Base-by-base conservation (phyloP, 2,888 invertebrate species). In the Julus scanicus region DNA sequence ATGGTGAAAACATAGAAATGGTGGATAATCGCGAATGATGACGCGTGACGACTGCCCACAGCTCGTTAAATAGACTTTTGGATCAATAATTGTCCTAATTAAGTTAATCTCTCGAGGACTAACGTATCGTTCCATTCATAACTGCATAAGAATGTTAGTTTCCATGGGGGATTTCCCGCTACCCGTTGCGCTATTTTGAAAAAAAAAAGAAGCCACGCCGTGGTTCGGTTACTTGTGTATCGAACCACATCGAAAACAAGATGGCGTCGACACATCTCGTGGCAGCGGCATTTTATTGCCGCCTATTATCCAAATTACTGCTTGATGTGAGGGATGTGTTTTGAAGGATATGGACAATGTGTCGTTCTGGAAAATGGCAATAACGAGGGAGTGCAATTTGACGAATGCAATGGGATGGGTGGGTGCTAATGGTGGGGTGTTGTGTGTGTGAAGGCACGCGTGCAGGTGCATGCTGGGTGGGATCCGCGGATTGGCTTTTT, bases 401-500 rank as follows among this genome's bases (percentile, higher is more conserved):
- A 71, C 71, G 71, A 29, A 3, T 63, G 63, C 63, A 63, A 8
- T 17, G 2, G 20, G 20, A 29, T 44, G 29, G 71, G 29, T 11
- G 29, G 71, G 71, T 29, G 71, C 11, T 71, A 71, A 71, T 71
- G 71, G 71, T 20, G 29, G 20, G 29, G 71, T 71, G 53, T 53
- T 53, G 49, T 13, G 53, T 53, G 15, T 53, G 71, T 20, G 71
- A 71, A 71, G 71, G 71, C 71, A 71, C 71, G 71, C 71, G 71
- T 71, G 71, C 71, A 71, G 71, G 71, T 71, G 71, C 71, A 71
- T 71, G 29, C 71, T 71, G 71, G 71, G 71, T 71, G 71, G 71
- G 71, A 71, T 71, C 71, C 71, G 11, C 11, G 71, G 63, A 20
- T 63, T 63, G 63, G 63, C 8, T 63, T 63, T 29, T 71, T 71